phyloP scores from a whole-genome alignment of 2,797 vertebrate genomes.

The Epinephelus malabaricus region DNA sequence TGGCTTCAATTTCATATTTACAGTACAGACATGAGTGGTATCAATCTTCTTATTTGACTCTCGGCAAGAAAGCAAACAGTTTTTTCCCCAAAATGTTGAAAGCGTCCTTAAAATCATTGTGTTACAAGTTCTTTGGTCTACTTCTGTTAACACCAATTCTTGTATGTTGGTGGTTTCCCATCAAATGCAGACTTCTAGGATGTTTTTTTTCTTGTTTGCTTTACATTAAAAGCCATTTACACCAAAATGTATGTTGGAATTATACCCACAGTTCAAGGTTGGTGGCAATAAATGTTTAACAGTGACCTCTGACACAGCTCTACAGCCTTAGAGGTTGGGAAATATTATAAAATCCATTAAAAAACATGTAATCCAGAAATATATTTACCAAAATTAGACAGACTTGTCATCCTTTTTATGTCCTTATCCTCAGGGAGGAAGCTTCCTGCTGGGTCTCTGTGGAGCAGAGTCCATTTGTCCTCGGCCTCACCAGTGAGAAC shows the following conservation, averaged over 20 bases:
- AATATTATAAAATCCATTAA: neutral
- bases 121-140: too few species aligned
- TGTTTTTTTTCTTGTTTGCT: neutral
- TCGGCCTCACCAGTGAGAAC: constrained; percentile 79
- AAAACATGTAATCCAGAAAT: neutral
- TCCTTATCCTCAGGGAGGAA: constrained; percentile 80
- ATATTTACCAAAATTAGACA: neutral
- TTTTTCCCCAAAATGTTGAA: too few species aligned
- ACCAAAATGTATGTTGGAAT: neutral
- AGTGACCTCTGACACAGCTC: neutral
- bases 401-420: constrained; percentile 2
- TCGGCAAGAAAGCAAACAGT: too few species aligned
- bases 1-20: too few species aligned
- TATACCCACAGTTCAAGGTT: neutral
- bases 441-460: constrained; percentile 64
- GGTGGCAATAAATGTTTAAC: neutral
- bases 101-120: neutral
- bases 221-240: neutral
- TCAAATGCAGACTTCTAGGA: neutral
- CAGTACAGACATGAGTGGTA: too few species aligned
- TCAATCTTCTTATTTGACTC: too few species aligned
- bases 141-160: neutral
- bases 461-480: constrained; percentile 86
- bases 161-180: neutral
- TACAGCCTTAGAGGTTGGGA: neutral